These are phyloP conservation scores for Triops longicaudatus DNA, from an alignment of 1,140 invertebrate species.

Conservation along the genomic window DNA sequence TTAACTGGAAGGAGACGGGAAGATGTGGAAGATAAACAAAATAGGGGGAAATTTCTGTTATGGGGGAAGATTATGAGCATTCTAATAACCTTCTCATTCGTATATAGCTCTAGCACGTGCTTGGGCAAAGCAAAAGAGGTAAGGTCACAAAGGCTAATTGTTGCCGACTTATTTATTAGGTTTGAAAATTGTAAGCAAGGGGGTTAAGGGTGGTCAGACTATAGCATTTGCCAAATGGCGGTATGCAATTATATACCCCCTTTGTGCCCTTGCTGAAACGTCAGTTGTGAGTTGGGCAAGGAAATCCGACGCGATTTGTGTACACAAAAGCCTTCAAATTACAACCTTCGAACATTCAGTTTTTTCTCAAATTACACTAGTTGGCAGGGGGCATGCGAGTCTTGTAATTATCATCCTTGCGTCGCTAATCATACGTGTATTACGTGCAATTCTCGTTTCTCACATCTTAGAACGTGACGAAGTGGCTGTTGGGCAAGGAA, in stretches of 20 bases:
- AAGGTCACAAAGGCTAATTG: slow-evolving; percentile 2
- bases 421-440: not conserved
- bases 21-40: not conserved
- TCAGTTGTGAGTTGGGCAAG: not conserved
- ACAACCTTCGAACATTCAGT: not conserved
- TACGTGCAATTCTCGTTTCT: not conserved
- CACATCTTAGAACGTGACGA: not conserved
- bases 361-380: not conserved
- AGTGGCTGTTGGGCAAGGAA: not conserved
- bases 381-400: not conserved
- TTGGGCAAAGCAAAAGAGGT: not conserved
- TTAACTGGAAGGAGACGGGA: not conserved
- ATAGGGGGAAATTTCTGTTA: not conserved
- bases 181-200: not conserved
- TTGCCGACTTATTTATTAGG: not conserved
- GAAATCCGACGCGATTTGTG: not conserved
- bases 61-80: not conserved
- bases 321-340: not conserved
- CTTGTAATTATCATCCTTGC: not conserved
- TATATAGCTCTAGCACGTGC: not conserved
- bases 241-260: not conserved
- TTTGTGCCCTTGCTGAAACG: not conserved
- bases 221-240: not conserved
- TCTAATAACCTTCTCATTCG: not conserved
- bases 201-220: not conserved